Conservation (phyloP, 1,140 invertebrate genomes). For the Lucilia cuprina region DNA sequence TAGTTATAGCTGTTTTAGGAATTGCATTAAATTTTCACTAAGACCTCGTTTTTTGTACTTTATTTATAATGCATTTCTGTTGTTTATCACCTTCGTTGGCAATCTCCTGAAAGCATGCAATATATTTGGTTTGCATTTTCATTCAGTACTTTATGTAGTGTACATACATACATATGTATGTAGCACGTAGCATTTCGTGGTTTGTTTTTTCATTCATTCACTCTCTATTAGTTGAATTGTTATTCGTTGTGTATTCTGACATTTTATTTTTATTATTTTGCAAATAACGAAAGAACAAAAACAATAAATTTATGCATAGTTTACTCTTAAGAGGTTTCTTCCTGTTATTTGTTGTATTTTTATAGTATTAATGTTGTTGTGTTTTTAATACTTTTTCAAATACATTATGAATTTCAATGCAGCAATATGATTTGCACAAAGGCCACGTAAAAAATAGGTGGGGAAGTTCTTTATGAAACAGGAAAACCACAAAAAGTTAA, state of each 20-base stretch:
- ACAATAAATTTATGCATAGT: slow-evolving; percentile 19
- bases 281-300: not conserved
- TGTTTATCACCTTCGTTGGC: not conserved
- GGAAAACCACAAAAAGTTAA: no score
- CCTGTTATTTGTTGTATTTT: not conserved
- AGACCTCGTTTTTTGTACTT: not conserved
- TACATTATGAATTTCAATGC: not conserved
- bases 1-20: slow-evolving; percentile 4
- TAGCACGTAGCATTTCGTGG: slow-evolving; percentile 13
- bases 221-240: not conserved
- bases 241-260: not conserved
- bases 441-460: not conserved
- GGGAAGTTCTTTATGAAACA: not conserved
- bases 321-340: slow-evolving; percentile 8
- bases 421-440: not conserved
- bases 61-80: not conserved
- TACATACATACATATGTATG: not conserved
- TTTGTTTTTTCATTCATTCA: no score
- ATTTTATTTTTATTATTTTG: not conserved
- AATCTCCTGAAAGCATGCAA: not conserved
- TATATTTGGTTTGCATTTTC: not conserved
- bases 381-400: not conserved
- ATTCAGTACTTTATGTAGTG: not conserved
- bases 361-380: not conserved
- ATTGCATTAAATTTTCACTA: slow-evolving; percentile 29